Conservation (phyloP, 2,113 vertebrate species). For the Oxygymnocypris stewartii region DNA sequence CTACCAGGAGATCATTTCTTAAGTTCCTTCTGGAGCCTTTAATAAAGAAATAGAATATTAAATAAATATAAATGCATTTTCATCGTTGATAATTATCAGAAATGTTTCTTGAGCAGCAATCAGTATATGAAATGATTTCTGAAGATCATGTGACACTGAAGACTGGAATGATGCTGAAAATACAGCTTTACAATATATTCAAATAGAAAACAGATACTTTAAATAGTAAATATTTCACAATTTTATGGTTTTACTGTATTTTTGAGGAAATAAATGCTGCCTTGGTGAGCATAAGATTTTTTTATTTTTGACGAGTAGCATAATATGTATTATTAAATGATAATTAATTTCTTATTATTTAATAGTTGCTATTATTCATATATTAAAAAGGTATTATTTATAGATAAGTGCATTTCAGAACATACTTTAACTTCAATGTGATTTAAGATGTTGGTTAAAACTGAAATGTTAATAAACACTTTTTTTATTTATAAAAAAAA, state of each 20-base stretch:
- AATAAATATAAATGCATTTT: background rate
- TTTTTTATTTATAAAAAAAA: too few relatives aligned
- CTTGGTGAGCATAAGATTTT: background rate
- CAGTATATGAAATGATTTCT: background rate
- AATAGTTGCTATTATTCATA: background rate
- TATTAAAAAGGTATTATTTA: background rate
- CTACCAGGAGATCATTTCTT: conserved; percentile 94
- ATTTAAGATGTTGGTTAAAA: background rate
- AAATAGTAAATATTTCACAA: background rate
- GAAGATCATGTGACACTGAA: background rate
- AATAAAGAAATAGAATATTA: conserved; percentile 26
- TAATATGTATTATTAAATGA: background rate
- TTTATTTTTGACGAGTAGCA: too few relatives aligned
- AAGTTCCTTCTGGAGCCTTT: conserved; percentile 94
- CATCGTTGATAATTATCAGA: background rate
- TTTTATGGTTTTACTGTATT: background rate
- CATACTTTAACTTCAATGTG: background rate
- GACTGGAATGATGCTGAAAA: background rate
- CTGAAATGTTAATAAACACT: too few relatives aligned
- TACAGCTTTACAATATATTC: background rate
- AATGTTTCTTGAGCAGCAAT: background rate
- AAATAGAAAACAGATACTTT: background rate
- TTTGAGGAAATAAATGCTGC: background rate
- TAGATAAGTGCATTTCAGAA: background rate
- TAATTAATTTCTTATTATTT: background rate